Base-by-base conservation (phyloP, 2,113 vertebrate species). In the Lepisosteus osseus region DNA sequence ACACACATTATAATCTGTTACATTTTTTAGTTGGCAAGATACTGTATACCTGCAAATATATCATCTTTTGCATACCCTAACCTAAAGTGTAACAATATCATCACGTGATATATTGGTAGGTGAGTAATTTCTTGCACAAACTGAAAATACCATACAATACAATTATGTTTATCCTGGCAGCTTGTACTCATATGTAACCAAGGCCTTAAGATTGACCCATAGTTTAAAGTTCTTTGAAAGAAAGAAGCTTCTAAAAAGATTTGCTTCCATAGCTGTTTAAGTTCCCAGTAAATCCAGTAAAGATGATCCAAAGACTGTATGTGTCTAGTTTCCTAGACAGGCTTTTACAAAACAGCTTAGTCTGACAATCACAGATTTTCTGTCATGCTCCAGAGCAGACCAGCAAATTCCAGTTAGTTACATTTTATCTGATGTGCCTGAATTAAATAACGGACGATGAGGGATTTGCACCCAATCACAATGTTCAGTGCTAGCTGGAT, bases 321-420 rank as follows among this genome's bases (percentile, higher is more conserved):
- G 6, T 59, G 56, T 59, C 56, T 59, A 12, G 7, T 59, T 59
- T 14, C 11, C 47, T 59, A n/a, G 56, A 59, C 56, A 59, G 56
- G 56, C 56, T 59, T 59, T 59, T 59, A 59, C 56, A 12, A 59
- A 59, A 59, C 56, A 14, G 56, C 56, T n/a, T 59, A 13, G 56
- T 59, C 56, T 51, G 47, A 5, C 47, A 51, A 9, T 51, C 9
- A 6, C 9, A 9, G 47, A 9, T 9, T 51, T 9, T 51, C 47
- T 51, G 47, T 51, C 47, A 51, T 29, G 29, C 29, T 29, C 29
- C 29, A 29, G 29, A 29, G 29, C 29, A 29, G 29, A 1, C 29
- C 29, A 29, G 29, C 29, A 29, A 29, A 29, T 29, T 29, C 29
- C 29, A 29, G 29, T 0, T 29, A 29, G 29, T 29, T 29, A 1